phyloP scores from a whole-genome alignment of 2,888 invertebrate genomes.

The Andrena praecox region DNA sequence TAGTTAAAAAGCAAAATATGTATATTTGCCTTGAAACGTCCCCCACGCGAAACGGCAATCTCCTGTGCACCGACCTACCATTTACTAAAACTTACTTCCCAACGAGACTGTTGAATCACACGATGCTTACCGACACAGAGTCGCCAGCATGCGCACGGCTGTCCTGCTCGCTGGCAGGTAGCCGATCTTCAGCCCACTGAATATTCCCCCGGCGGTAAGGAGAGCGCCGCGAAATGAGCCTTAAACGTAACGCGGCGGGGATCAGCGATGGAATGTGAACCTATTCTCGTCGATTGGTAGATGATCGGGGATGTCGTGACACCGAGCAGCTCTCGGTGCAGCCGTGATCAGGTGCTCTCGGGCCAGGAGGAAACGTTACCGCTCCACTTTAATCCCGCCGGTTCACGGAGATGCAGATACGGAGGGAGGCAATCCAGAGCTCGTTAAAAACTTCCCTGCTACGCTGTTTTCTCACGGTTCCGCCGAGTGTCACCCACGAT shows the following conservation, averaged over 20 bases:
- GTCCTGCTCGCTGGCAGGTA: constrained; percentile 9
- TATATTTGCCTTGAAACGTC: too few relatives aligned
- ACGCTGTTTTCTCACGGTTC: constrained; percentile 17
- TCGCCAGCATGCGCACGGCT: neutral
- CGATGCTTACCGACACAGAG: neutral
- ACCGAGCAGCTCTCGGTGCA: constrained; percentile 25
- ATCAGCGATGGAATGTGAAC: constrained; percentile 60
- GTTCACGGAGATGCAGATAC: constrained; percentile 12
- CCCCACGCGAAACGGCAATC: too few relatives aligned
- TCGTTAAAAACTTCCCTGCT: constrained; percentile 32
- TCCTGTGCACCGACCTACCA: too few relatives aligned
- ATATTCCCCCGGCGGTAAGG: constrained; percentile 36
- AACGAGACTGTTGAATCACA: too few relatives aligned
- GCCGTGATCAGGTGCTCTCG: constrained; percentile 49
- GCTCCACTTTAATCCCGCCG: constrained; percentile 42
- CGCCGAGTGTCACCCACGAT: neutral
- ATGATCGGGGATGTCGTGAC: constrained; percentile 58
- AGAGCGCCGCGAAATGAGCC: constrained; percentile 37
- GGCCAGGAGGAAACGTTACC: constrained; percentile 34
- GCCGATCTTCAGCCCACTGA: constrained; percentile 3
- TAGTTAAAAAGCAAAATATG: too few relatives aligned
- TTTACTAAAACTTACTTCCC: too few relatives aligned
- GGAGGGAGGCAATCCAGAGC: constrained; percentile 1
- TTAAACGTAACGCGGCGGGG: constrained; percentile 35
- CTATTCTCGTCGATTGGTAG: constrained; percentile 56